A percentile compares a stretch with the other conserved stretches of the same genome.
phyloP scores from a whole-genome alignment of 1,140 invertebrate genomes.

The Temnothorax curvispinosus region DNA sequence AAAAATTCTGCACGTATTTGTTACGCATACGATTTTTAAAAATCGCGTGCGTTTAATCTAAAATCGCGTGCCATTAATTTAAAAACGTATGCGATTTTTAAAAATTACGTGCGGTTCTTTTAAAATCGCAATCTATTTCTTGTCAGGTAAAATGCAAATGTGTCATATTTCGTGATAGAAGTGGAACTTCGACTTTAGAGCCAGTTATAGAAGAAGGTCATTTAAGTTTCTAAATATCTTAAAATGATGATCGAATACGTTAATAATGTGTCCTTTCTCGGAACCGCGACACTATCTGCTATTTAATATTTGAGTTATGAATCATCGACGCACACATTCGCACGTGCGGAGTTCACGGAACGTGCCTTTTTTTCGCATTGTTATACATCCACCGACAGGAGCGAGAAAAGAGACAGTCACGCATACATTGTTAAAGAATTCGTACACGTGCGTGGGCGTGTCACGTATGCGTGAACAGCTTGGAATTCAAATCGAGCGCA shows the following conservation, averaged over 20 bases:
- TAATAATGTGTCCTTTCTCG: constrained; percentile 12
- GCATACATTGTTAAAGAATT: constrained; percentile 71
- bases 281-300: constrained; percentile 11
- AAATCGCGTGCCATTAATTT: too few species aligned
- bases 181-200: not conserved
- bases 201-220: not conserved
- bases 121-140: not conserved
- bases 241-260: not conserved
- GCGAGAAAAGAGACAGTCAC: not conserved
- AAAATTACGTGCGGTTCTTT: not conserved
- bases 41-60: not conserved
- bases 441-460: constrained; percentile 72
- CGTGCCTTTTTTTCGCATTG: constrained; percentile 13
- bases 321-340: constrained; percentile 32
- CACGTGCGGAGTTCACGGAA: constrained; percentile 24
- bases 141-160: not conserved
- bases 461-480: constrained; percentile 65
- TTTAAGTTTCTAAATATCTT: not conserved
- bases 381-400: constrained; percentile 25
- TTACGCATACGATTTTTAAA: not conserved
- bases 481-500: constrained; percentile 69
- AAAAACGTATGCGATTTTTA: too few species aligned
- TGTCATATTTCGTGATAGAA: not conserved
- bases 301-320: constrained; percentile 54
- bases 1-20: not conserved